A percentile compares a stretch with the other conserved stretches of the same genome.
phyloP scores from a whole-genome alignment of 2,888 invertebrate species.

The Anthrax anthrax region DNA sequence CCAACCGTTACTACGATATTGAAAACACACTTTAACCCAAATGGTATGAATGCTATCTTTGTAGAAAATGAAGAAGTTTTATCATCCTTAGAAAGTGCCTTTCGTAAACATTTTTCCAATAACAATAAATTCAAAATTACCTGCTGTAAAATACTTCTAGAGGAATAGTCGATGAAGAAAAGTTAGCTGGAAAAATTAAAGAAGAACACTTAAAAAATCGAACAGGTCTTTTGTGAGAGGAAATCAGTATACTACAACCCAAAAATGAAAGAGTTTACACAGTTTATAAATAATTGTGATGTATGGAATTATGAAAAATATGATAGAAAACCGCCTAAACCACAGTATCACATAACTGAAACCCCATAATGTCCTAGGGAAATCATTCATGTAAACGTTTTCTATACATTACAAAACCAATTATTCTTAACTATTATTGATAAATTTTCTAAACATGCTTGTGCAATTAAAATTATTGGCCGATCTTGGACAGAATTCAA shows the following conservation, averaged over 20 bases:
- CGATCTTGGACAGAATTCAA: conserved; percentile 9
- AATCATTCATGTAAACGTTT: conserved; percentile 16
- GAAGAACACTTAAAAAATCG: conserved; percentile 12
- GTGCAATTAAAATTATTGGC: conserved; percentile 11
- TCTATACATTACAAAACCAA: conserved; percentile 10
- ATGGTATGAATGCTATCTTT: conserved; percentile 5
- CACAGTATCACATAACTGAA: conserved; percentile 7
- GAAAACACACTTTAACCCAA: conserved; percentile 7
- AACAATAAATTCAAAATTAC: neutral
- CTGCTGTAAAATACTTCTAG: neutral
- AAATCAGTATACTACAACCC: conserved; percentile 11
- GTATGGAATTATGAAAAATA: conserved; percentile 11
- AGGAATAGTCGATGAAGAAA: conserved; percentile 7
- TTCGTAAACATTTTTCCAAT: neutral
- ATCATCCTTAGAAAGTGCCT: neutral
- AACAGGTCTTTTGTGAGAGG: conserved; percentile 10
- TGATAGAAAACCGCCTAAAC: conserved; percentile 11
- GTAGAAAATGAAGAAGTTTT: conserved; percentile 4
- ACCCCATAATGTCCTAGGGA: conserved; percentile 15
- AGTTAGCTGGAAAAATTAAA: conserved; percentile 9
- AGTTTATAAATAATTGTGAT: neutral
- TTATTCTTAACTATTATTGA: conserved; percentile 16
- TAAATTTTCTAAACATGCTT: conserved; percentile 15
- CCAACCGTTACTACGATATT: conserved; percentile 3
- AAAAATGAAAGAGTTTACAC: conserved; percentile 4